Evolutionary conservation across 2,888 invertebrate species (phyloP).

Genomic region (Rhimphoctona megacephalus): DNA sequence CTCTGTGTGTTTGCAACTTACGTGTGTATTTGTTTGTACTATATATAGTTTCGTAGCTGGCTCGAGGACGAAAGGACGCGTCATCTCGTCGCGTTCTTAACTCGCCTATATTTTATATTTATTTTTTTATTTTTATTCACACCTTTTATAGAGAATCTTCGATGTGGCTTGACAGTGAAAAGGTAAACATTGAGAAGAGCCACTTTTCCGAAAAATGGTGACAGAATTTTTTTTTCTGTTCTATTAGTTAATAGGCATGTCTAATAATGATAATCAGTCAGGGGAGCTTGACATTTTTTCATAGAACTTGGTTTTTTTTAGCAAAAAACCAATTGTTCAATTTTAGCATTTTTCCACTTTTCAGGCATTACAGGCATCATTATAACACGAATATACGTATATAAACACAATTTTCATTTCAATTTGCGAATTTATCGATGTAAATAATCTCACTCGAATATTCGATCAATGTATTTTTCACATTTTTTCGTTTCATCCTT

Average conservation of each 20-base stretch:
- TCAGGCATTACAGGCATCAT: too few species aligned
- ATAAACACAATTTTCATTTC: too few species aligned
- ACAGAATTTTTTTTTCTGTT: too few species aligned
- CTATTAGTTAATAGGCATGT: too few species aligned
- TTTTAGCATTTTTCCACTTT: too few species aligned
- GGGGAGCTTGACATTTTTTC: too few species aligned
- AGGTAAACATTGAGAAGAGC: too few species aligned
- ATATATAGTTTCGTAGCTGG: background rate
- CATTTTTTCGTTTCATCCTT: background rate
- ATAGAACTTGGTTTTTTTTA: too few species aligned
- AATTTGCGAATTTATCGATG: background rate
- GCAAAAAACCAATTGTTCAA: too few species aligned
- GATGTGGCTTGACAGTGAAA: background rate
- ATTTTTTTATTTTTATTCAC: background rate
- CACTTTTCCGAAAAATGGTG: too few species aligned
- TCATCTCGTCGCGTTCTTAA: conserved; percentile 20
- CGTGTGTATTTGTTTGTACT: background rate
- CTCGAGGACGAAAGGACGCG: conserved; percentile 43
- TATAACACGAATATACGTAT: too few species aligned
- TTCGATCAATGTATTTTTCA: background rate
- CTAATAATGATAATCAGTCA: too few species aligned
- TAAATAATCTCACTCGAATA: background rate
- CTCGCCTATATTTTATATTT: background rate
- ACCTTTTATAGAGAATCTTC: background rate
- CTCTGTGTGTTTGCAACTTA: background rate